phyloP scores from a whole-genome alignment of 2,888 invertebrate species.

The Alsophila aescularia region DNA sequence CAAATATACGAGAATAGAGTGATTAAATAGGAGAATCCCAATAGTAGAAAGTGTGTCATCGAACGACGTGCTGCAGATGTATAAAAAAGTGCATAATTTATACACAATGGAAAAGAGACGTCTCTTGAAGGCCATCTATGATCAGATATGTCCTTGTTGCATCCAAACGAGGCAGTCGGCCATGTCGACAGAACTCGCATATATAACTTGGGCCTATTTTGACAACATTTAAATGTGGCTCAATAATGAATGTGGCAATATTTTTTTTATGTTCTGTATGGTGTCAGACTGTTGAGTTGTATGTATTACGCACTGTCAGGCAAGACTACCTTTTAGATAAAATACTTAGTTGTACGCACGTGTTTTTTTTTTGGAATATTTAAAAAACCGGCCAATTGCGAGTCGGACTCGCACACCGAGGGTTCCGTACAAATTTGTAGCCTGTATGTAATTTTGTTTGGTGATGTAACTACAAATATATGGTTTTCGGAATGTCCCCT shows the following conservation, averaged over 20 bases:
- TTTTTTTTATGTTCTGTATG: neutral
- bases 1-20: neutral
- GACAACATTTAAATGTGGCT: constrained; percentile 21
- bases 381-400: too few species aligned
- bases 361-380: too few species aligned
- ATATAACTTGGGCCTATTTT: constrained; percentile 31
- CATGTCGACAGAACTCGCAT: constrained; percentile 40
- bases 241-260: constrained; percentile 4
- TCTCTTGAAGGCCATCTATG: constrained; percentile 59
- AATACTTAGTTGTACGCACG: too few species aligned
- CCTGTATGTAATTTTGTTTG: too few species aligned
- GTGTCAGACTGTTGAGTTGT: too few species aligned
- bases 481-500: too few species aligned
- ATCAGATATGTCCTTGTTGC: constrained; percentile 55
- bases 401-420: too few species aligned
- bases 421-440: too few species aligned
- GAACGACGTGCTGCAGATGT: constrained; percentile 52
- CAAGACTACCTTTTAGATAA: too few species aligned
- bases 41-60: constrained; percentile 73
- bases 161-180: constrained; percentile 50
- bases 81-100: constrained; percentile 69
- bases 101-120: constrained; percentile 58
- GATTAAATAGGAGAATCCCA: constrained; percentile 43
- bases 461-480: too few species aligned
- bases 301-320: too few species aligned